Percentiles rank a stretch among this genome's conserved stretches.
These are phyloP conservation scores for Ibycter americanus DNA, from an alignment of 2,797 vertebrate species.

Conservation along the genomic window DNA sequence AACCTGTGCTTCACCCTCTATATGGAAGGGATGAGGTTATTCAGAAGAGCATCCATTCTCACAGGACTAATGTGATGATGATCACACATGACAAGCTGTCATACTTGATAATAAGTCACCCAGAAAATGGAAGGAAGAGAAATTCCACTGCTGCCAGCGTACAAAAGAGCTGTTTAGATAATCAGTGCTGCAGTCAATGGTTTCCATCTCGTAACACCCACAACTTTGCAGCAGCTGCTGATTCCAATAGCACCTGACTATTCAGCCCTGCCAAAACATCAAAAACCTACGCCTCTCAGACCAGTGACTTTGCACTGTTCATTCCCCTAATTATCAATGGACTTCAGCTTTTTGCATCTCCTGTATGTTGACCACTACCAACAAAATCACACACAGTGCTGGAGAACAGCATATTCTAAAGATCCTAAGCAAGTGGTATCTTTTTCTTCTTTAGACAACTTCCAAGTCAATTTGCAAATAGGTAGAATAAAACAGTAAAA, in stretches of 20 bases:
- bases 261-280: not conserved
- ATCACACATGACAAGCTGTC: conserved; percentile 87
- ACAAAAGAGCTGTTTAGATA: conserved; percentile 70
- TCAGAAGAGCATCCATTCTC: not conserved
- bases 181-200: conserved; percentile 51
- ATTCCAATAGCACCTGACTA: conserved; percentile 36
- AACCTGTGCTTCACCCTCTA: not conserved
- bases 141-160: conserved; percentile 55
- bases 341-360: not conserved
- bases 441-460: not conserved
- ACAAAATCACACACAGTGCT: not conserved
- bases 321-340: not conserved
- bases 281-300: not conserved
- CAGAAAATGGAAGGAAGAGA: conserved; percentile 83
- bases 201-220: conserved; percentile 62
- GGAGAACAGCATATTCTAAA: not conserved
- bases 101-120: conserved; percentile 77
- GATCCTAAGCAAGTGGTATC: fast-evolving
- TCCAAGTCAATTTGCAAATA: not conserved
- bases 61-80: conserved; percentile 59
- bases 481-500: not conserved
- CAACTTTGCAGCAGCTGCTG: conserved; percentile 39
- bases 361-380: not conserved
- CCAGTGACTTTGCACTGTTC: not conserved
- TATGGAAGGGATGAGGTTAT: not conserved